Percentiles rank a stretch among this genome's conserved stretches.
These are phyloP conservation scores for Menidia beryllina DNA, from an alignment of 2,113 vertebrate species.

Conservation along the genomic window DNA sequence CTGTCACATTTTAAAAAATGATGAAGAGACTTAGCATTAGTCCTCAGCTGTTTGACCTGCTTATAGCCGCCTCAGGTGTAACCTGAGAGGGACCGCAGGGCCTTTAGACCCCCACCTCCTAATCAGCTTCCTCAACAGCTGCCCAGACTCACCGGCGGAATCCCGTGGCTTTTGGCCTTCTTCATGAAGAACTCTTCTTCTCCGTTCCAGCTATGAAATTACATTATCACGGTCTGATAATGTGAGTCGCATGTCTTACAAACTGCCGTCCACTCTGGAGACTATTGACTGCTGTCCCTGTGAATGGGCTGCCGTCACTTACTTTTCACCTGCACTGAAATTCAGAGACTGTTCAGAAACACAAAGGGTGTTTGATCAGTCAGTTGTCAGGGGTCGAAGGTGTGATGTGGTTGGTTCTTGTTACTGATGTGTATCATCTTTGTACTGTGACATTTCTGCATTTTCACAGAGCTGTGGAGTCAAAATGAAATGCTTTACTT, in stretches of 20 bases:
- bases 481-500: slow-evolving; percentile 23
- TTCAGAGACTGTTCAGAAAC: slow-evolving; percentile 9
- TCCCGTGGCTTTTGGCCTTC: neutral
- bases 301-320: slow-evolving; percentile 3
- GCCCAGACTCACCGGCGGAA: slow-evolving; percentile 27
- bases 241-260: slow-evolving; percentile 15
- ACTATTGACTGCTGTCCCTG: slow-evolving; percentile 20
- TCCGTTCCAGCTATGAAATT: slow-evolving; percentile 24
- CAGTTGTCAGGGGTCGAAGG: too few species aligned
- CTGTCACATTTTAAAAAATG: neutral
- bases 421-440: slow-evolving; percentile 9
- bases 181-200: slow-evolving; percentile 20
- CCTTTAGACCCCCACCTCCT: slow-evolving; percentile 42
- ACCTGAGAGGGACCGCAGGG: slow-evolving; percentile 33
- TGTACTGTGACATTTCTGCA: neutral
- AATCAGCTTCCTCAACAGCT: slow-evolving; percentile 49
- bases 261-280: slow-evolving; percentile 3
- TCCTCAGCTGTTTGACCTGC: slow-evolving; percentile 54
- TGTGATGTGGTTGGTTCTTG: too few species aligned
- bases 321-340: slow-evolving; percentile 19
- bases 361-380: slow-evolving; percentile 20
- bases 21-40: too few species aligned
- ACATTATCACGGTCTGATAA: neutral
- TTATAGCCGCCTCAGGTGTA: slow-evolving; percentile 27
- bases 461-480: slow-evolving; percentile 4